phyloP scores from a whole-genome alignment of 2,888 invertebrate genomes.

The Lithophane semibrunnea region DNA sequence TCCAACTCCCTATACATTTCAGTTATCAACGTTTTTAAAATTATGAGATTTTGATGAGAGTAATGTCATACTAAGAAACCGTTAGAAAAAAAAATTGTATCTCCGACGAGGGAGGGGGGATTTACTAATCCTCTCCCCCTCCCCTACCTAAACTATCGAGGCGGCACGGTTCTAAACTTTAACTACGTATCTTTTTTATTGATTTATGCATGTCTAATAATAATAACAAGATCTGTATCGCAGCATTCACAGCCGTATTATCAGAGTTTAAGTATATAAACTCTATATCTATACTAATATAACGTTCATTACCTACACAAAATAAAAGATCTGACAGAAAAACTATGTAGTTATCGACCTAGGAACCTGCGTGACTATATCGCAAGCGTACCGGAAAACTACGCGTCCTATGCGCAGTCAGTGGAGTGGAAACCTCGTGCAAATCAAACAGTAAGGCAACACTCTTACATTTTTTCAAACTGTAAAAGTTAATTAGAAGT shows the following conservation, averaged over 20 bases:
- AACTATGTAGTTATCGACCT: background rate
- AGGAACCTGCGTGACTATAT: conserved; percentile 16
- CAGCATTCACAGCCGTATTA: conserved; percentile 16
- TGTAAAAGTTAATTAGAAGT: conserved; percentile 85
- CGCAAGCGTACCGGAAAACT: conserved; percentile 43
- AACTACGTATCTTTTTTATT: too few relatives aligned
- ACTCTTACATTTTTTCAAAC: conserved; percentile 81
- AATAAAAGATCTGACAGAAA: conserved; percentile 6
- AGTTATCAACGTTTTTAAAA: too few relatives aligned
- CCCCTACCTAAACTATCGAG: too few relatives aligned
- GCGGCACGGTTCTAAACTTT: too few relatives aligned
- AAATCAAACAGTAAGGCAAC: conserved; percentile 78
- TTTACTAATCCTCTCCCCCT: too few relatives aligned
- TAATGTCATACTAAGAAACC: too few relatives aligned
- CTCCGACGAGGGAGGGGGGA: too few relatives aligned
- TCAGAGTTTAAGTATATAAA: too few relatives aligned
- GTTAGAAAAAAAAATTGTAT: too few relatives aligned
- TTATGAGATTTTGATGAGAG: too few relatives aligned
- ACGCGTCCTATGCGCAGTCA: conserved; percentile 68
- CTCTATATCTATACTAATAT: background rate
- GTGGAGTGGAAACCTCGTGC: conserved; percentile 80
- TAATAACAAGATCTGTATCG: conserved; percentile 3
- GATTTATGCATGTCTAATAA: background rate
- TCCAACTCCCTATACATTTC: too few relatives aligned
- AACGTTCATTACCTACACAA: background rate